Conservation (phyloP, 2,113 vertebrate species). For the Rhinogobius similis region DNA sequence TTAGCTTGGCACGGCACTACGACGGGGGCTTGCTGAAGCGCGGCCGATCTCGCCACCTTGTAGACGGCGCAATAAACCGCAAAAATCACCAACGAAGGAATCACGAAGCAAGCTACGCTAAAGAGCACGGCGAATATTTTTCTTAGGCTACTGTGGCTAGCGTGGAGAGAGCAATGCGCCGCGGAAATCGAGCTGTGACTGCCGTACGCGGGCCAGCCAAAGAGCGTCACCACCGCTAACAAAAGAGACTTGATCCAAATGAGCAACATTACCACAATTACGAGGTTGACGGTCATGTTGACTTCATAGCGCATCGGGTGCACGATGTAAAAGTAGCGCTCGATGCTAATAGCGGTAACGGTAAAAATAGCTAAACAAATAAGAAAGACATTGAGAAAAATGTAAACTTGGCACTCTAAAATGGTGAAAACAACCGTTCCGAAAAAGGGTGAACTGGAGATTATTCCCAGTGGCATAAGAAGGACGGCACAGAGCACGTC, state of each 20-base stretch:
- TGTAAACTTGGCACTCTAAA: conserved; percentile 84
- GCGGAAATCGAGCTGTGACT: conserved; percentile 81
- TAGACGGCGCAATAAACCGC: conserved; percentile 88
- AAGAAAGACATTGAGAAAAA: conserved; percentile 90
- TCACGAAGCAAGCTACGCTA: conserved; percentile 83
- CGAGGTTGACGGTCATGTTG: conserved; percentile 85
- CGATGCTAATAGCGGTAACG: conserved; percentile 88
- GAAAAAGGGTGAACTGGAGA: conserved; percentile 87
- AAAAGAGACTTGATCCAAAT: conserved; percentile 85
- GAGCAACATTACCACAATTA: conserved; percentile 79
- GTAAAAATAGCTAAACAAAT: conserved; percentile 90
- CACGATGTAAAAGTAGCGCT: conserved; percentile 91
- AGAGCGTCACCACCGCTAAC: conserved; percentile 79
- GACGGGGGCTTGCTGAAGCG: conserved; percentile 76
- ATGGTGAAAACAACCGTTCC: conserved; percentile 84
- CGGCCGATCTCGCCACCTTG: conserved; percentile 87
- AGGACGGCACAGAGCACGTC: conserved; percentile 91
- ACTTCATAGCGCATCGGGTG: conserved; percentile 91
- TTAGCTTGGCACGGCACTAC: conserved; percentile 71
- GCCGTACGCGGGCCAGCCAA: conserved; percentile 81
- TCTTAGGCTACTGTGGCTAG: conserved; percentile 83
- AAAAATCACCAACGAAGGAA: conserved; percentile 86
- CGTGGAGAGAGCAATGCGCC: conserved; percentile 83
- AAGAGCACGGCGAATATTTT: conserved; percentile 84
- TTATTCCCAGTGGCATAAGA: conserved; percentile 90